Evolutionary conservation across 2,797 vertebrate species (phyloP), one percentile per base, ranked within the genome.

Genomic region (Sebastes cheni): DNA sequence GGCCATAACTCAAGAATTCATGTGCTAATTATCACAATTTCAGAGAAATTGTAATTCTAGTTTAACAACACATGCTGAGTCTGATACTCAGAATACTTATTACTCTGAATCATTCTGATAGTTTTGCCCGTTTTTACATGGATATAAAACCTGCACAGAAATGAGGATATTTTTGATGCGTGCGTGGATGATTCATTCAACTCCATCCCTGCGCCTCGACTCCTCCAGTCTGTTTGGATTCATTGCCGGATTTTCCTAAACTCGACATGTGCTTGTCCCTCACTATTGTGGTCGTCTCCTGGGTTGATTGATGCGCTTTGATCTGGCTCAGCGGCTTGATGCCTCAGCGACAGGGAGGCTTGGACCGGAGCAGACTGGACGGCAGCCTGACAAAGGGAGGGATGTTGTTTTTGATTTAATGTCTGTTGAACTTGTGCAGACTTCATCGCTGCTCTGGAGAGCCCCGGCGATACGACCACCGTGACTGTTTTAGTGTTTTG

Each of bases 371-470:
- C 82, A 75, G 82, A 67, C 83, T 81, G 75, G 72, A 71, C 11
- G 61, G 79, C 76, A 59, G 70, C 81, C 50, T 8, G 30, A 66
- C n/a, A 29, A 11, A 64, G 62, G 65, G 64, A 73, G 78, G 74
- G 70, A 25, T 61, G 82, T 83, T 83, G 75, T 50, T 75, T 68
- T 77, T 69, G 72, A 81, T 81, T 89, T 83, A 72, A 77, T 69
- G 18, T 67, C 55, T 71, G 75, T 73, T 56, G 60, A 81, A 62
- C 67, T 62, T 61, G 61, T 13, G 20, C 68, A 60, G 27, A 52
- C 39, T 72, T 29, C 7, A n/a, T 58, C 34, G 46, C 71, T 22
- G 66, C 67, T 12, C 8, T 2, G 11, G 74, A 83, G 59, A 88
- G 56, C 50, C 12, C 18, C 2, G 8, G 77, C 73, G 46, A 85